Percentiles rank a stretch among this genome's conserved stretches.
Evolutionary conservation across 2,797 vertebrate genomes (phyloP).

Genomic region (Scleropages formosus): DNA sequence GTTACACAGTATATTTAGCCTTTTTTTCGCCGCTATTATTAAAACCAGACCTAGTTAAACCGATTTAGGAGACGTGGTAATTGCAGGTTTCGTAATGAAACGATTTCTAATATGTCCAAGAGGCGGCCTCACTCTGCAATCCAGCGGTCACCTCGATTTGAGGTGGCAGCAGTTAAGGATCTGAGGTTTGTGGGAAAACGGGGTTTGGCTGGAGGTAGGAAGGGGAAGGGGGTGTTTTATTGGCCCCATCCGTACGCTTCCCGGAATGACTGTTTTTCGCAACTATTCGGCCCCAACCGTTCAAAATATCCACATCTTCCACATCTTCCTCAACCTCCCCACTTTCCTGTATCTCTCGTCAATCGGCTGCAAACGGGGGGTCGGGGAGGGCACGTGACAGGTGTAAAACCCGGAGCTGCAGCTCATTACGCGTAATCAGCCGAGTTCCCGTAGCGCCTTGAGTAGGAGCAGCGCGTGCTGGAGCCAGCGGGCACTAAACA

Average conservation of each 20-base stretch:
- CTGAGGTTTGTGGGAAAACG: slow-evolving; percentile 10
- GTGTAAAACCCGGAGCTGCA: slow-evolving; percentile 5
- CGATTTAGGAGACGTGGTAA: slow-evolving; percentile 16
- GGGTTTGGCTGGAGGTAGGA: slow-evolving; percentile 8
- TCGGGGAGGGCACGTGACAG: not conserved
- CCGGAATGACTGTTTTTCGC: slow-evolving; percentile 10
- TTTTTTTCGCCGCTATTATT: slow-evolving; percentile 21
- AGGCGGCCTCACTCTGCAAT: not conserved
- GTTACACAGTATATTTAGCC: not conserved
- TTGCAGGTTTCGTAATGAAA: slow-evolving; percentile 30
- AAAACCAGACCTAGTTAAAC: slow-evolving; percentile 25
- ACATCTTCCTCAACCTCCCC: not conserved
- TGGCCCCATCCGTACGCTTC: not conserved
- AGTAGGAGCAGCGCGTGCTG: not conserved
- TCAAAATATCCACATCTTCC: not conserved
- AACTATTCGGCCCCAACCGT: not conserved
- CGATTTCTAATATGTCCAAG: slow-evolving; percentile 27
- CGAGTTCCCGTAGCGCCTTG: not conserved
- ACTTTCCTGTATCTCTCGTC: not conserved
- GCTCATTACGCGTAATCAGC: slow-evolving; percentile 3
- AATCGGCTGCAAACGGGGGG: not conserved
- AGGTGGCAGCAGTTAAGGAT: not conserved
- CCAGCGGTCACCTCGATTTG: slow-evolving; percentile 23
- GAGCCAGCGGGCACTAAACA: slow-evolving; percentile 10
- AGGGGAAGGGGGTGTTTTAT: not conserved